phyloP scores from a whole-genome alignment of 2,113 vertebrate species.

The Pitta sordida region DNA sequence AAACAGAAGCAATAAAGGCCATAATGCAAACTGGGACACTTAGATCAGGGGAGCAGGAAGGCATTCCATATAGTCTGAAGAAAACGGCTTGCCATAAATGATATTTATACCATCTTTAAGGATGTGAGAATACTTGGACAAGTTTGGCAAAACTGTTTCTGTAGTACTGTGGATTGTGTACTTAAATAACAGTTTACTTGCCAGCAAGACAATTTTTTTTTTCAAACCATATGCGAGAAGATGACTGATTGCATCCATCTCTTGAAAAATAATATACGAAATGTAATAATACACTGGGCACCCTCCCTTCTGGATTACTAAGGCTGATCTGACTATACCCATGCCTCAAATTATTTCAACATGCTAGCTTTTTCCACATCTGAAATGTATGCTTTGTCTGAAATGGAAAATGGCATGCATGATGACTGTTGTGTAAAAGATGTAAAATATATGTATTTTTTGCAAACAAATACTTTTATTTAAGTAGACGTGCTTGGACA shows the following conservation, averaged over 20 bases:
- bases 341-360: slow-evolving; percentile 82
- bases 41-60: slow-evolving; percentile 78
- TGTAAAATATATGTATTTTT: slow-evolving; percentile 67
- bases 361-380: slow-evolving; percentile 76
- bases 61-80: slow-evolving; percentile 75
- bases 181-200: slow-evolving; percentile 83
- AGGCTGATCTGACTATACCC: slow-evolving; percentile 72
- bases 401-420: slow-evolving; percentile 80
- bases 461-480: slow-evolving; percentile 77
- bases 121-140: slow-evolving; percentile 81
- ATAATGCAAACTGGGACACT: slow-evolving; percentile 85
- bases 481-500: slow-evolving; percentile 65
- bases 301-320: slow-evolving; percentile 76
- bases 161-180: slow-evolving; percentile 80
- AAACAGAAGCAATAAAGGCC: slow-evolving; percentile 92
- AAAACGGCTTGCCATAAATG: slow-evolving; percentile 80
- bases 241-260: slow-evolving; percentile 73
- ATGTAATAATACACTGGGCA: slow-evolving; percentile 72
- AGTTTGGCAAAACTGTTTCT: slow-evolving; percentile 84
- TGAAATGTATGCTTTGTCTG: slow-evolving; percentile 73
- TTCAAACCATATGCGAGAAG: slow-evolving; percentile 68
- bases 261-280: slow-evolving; percentile 76
- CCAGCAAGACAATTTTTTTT: slow-evolving; percentile 70
- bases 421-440: slow-evolving; percentile 70
- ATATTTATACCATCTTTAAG: slow-evolving; percentile 85